Conservation (phyloP, 2,888 invertebrate species). For the Acanthosepion pharaonis region DNA sequence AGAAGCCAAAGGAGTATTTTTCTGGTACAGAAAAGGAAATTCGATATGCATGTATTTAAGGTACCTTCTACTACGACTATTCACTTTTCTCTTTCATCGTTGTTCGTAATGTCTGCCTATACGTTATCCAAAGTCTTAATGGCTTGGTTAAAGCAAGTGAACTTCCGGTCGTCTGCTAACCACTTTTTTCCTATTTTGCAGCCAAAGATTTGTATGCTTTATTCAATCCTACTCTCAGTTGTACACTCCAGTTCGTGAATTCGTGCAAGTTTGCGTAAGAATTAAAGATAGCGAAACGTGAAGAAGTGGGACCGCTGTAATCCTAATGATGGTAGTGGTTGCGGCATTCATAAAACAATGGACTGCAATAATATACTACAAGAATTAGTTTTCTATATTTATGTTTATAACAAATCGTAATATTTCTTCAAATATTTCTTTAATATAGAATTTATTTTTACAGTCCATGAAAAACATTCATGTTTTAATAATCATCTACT, state of each 20-base stretch:
- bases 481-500: too few relatives aligned
- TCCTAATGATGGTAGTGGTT: background rate
- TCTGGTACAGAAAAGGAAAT: background rate
- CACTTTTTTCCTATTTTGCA: background rate
- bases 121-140: conserved; percentile 13
- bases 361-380: too few relatives aligned
- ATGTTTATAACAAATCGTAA: too few relatives aligned
- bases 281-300: background rate
- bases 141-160: background rate
- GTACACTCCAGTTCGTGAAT: background rate
- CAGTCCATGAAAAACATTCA: too few relatives aligned
- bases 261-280: background rate
- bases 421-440: too few relatives aligned
- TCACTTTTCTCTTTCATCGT: background rate
- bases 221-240: background rate
- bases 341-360: too few relatives aligned
- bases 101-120: background rate
- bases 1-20: background rate
- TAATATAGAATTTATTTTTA: too few relatives aligned
- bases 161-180: background rate
- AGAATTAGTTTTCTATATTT: too few relatives aligned
- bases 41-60: background rate
- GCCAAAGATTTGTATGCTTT: background rate
- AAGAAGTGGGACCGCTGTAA: background rate
- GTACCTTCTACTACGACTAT: background rate